Evolutionary conservation across 2,113 vertebrate genomes (phyloP).

Genomic region (Oceanites oceanicus): DNA sequence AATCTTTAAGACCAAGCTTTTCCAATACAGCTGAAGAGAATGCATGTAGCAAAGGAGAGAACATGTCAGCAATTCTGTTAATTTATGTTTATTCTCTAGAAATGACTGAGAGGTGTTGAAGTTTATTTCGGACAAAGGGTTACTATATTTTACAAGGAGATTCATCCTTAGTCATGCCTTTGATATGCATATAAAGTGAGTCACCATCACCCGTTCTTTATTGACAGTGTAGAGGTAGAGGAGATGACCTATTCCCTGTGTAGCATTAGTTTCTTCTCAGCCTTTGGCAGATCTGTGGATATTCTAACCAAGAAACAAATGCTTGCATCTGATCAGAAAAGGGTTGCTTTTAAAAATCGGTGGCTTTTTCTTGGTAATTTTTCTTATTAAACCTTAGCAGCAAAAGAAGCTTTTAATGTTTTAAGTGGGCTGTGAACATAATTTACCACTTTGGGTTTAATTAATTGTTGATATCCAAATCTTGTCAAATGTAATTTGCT

Average conservation of each 20-base stretch:
- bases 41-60: not conserved
- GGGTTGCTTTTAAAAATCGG: not conserved
- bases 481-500: conserved; percentile 43
- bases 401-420: conserved; percentile 18
- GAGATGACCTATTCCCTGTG: not conserved
- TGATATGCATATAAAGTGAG: not conserved
- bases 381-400: not conserved
- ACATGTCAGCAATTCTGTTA: not conserved
- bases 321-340: not conserved
- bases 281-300: not conserved
- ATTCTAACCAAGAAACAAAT: not conserved
- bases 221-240: not conserved
- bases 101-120: not conserved
- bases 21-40: not conserved
- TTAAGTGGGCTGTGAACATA: not conserved
- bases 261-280: not conserved
- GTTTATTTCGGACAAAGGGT: conserved; percentile 1
- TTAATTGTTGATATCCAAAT: conserved; percentile 48
- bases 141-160: not conserved
- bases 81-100: not conserved
- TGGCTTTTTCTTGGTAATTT: not conserved
- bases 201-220: not conserved
- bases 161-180: conserved; percentile 31
- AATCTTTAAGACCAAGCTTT: not conserved
- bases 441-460: conserved; percentile 35